Evolutionary conservation across 2,113 vertebrate genomes (phyloP).

Genomic region (Gymnobelideus leadbeateri): DNA sequence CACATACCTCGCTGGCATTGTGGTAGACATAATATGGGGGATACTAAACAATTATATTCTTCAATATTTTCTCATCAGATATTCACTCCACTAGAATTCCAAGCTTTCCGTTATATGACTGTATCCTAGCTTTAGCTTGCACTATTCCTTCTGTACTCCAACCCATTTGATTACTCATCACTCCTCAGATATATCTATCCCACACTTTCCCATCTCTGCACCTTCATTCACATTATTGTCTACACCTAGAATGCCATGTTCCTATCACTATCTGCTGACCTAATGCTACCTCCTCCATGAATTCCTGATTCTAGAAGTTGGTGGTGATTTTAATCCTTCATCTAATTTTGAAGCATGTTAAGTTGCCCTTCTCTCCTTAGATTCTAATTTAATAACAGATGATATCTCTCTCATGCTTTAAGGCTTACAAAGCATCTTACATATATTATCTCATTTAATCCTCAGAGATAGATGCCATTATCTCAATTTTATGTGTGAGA

Average conservation of each 20-base stretch:
- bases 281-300: neutral
- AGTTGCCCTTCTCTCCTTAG: neutral
- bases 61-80: neutral
- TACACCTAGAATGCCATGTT: neutral
- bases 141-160: neutral
- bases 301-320: neutral
- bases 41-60: neutral
- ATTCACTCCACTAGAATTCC: neutral
- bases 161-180: neutral
- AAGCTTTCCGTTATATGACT: neutral
- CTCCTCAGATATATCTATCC: neutral
- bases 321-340: neutral
- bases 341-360: neutral
- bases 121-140: neutral
- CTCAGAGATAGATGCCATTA: neutral
- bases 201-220: neutral
- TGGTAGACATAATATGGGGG: neutral
- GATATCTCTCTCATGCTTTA: neutral
- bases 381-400: neutral
- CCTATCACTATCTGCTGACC: neutral
- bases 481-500: neutral
- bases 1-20: neutral
- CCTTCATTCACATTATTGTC: neutral
- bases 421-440: neutral
- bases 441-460: neutral